phyloP scores from a whole-genome alignment of 2,888 invertebrate genomes.

The Digitonthophagus gazella region DNA sequence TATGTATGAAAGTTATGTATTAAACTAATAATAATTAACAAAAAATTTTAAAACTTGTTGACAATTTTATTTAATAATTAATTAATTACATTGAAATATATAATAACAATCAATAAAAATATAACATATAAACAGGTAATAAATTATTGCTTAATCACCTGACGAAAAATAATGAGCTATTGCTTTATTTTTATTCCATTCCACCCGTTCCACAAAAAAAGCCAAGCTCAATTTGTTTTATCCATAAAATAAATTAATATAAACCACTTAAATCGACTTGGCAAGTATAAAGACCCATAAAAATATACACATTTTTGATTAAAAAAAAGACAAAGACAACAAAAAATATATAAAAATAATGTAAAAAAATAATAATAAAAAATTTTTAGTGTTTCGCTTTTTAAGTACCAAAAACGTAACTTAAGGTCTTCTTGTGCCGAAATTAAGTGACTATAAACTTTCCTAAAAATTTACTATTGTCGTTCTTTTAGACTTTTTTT shows the following conservation, averaged over 20 bases:
- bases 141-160: not conserved
- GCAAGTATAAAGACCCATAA: not conserved
- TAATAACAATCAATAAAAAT: not conserved
- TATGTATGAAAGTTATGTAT: too few relatives aligned
- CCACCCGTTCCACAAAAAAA: too few relatives aligned
- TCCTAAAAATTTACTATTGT: slow-evolving; percentile 5
- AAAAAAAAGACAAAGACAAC: too few relatives aligned
- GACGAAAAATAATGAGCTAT: not conserved
- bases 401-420: not conserved
- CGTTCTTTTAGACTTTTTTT: not conserved
- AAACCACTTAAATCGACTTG: not conserved
- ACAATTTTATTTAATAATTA: not conserved
- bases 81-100: not conserved
- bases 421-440: not conserved
- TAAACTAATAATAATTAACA: too few relatives aligned
- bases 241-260: not conserved
- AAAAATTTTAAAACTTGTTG: too few relatives aligned
- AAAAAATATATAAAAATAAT: too few relatives aligned
- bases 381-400: too few relatives aligned
- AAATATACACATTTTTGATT: too few relatives aligned
- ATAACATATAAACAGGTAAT: not conserved
- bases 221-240: too few relatives aligned
- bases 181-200: too few relatives aligned
- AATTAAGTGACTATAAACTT: not conserved
- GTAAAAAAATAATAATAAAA: too few relatives aligned